Evolutionary conservation across 2,113 vertebrate genomes (phyloP), one percentile per base, ranked within the genome.

Genomic region (Odocoileus hemionus): DNA sequence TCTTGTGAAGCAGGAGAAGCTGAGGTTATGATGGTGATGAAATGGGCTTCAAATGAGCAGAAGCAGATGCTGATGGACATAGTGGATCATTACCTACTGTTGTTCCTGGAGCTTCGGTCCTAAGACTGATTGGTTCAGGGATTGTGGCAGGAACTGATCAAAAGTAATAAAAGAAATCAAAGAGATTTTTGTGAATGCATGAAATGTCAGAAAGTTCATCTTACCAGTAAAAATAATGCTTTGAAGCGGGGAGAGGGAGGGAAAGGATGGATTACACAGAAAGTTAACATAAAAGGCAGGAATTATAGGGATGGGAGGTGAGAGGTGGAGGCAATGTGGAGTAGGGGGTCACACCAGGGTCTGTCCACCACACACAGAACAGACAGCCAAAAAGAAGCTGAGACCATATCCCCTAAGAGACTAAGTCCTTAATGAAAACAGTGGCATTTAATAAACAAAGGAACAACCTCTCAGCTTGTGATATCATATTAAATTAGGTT

Each of bases 41-140:
- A 89, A 82, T 60, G 55, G 14, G 70, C 79, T 74, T 93, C 93
- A 93, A 95, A 95, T 86, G 94, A 96, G 82, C 86, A 96, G 57
- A 97, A 97, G 89, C 25, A 74, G 52, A 95, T 87, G 83, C 36
- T 67, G 86, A 94, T 13, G 33, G 96, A 96, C 70, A 36, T 28
- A 28, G 70, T 2, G 11, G 28, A 13, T 21, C 60, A 47, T 99
- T 99, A 99, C 98, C 98, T 97, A 98, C 64, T 0, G 94, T 95
- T 25, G 87, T 97, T 86, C n/a, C 97, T 90, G 98, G 94, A 97
- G 97, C 92, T 55, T 98, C 94, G 58, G 39, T 96, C 98, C 92
- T 98, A 98, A 96, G 86, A 97, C 91, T 84, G 97, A 97, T 60
- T 95, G 89, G 94, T 98, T 99, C 98, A 92, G 78, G 58, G 83